Evolutionary conservation across 2,113 vertebrate genomes (phyloP), one percentile per base, ranked within the genome.

Genomic region (Natator depressus): DNA sequence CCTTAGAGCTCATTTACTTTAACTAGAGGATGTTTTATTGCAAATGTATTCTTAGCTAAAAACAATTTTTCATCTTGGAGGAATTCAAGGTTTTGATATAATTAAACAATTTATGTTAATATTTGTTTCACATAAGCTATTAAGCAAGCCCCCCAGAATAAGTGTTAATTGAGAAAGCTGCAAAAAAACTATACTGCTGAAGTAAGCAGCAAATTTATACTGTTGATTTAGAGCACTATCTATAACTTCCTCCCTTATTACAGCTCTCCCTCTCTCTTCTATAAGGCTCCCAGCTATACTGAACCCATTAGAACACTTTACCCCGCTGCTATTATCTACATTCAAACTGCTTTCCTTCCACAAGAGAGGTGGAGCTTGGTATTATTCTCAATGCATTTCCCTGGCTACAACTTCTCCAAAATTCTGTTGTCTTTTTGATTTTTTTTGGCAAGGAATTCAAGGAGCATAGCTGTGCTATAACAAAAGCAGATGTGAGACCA

Each of bases 31-130:
- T 97, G 96, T 87, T 98, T 98, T 96, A 97, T 84, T 95, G 96
- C 97, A 97, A 89, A 93, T 49, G 80, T 91, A 97, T 87, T 97
- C 96, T 91, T 88, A 91, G 91, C 97, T 97, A 96, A 97, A 98
- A 98, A 96, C 92, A 96, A 93, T 96, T 97, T 97, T 97, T 97
- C 92, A 95, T 98, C 98, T 97, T 97, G 92, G 97, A 98, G 98
- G 96, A 98, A 98, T 97, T 98, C 88, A 75, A 95, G 96, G 93
- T 97, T 97, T 97, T 97, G 96, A 97, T 97, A 96, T 97, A 97
- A 98, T 98, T 98, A 98, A 95, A 95, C 96, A 96, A 98, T 98
- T 98, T 98, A 97, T 98, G 98, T 98, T 98, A 98, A 98, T 98
- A 98, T 98, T 98, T 98, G 97, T 98, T 98, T 98, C 97, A 6